These are phyloP conservation scores for Odontomyia ornata DNA, from an alignment of 2,888 invertebrate genomes.

Conservation along the genomic window DNA sequence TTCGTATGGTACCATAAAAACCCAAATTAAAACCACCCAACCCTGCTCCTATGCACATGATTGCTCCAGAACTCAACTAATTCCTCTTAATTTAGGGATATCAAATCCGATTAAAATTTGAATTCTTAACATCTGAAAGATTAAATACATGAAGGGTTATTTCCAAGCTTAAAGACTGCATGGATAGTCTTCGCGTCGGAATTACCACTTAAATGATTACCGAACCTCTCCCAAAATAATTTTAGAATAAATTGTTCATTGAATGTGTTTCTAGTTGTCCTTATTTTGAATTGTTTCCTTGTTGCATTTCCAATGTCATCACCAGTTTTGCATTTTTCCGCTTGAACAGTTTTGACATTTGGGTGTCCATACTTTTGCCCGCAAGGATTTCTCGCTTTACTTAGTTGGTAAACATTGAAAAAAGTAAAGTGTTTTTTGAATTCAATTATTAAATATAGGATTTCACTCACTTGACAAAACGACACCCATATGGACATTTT, in stretches of 20 bases:
- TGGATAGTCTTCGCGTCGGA: too few species aligned
- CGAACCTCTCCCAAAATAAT: too few species aligned
- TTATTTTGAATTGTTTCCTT: too few species aligned
- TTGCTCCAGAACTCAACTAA: constrained; percentile 14
- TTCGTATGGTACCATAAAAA: background rate
- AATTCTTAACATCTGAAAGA: constrained; percentile 1
- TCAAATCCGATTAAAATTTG: constrained; percentile 40
- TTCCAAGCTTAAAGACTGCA: background rate
- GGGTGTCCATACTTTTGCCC: background rate
- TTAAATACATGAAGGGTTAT: constrained; percentile 9
- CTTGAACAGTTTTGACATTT: constrained; percentile 34
- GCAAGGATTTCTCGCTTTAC: background rate
- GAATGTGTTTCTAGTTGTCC: too few species aligned
- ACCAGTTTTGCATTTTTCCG: constrained; percentile 31
- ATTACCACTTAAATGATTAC: too few species aligned
- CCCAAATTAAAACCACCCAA: background rate
- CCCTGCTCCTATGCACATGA: background rate
- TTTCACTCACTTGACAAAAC: constrained; percentile 36
- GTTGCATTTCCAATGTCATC: constrained; percentile 26
- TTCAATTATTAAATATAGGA: constrained; percentile 38
- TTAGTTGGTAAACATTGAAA: constrained; percentile 6
- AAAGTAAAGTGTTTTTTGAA: constrained; percentile 37
- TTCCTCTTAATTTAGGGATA: constrained; percentile 29
- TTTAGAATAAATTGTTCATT: too few species aligned
- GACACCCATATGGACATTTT: constrained; percentile 33